Evolutionary conservation across 2,797 vertebrate species (phyloP).

Genomic region (Adelosebastes latens): DNA sequence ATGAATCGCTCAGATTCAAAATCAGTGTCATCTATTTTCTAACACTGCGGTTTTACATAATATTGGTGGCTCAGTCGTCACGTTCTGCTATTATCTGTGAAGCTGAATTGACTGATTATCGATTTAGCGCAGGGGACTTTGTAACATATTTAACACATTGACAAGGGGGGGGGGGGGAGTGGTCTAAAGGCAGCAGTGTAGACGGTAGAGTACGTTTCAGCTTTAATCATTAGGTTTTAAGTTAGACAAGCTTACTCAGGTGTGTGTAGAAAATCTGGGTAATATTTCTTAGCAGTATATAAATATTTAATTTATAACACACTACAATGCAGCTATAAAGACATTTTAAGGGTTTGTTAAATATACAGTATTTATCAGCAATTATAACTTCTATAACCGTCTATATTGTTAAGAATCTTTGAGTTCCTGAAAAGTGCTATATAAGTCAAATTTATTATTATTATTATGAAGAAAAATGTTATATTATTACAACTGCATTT

Average conservation of each 20-base stretch:
- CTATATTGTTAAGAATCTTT: too few relatives aligned
- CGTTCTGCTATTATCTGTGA: slow-evolving; percentile 3
- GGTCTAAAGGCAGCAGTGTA: neutral
- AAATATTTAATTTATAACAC: neutral
- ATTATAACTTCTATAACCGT: neutral
- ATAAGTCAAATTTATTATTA: too few relatives aligned
- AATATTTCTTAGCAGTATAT: neutral
- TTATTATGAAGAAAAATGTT: neutral
- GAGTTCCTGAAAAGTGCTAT: too few relatives aligned
- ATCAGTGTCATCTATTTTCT: neutral
- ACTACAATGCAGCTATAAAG: neutral
- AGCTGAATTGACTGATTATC: slow-evolving; percentile 54
- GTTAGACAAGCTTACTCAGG: neutral
- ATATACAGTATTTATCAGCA: neutral
- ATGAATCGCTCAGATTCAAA: too few relatives aligned
- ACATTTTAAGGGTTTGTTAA: neutral
- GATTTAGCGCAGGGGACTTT: slow-evolving; percentile 59
- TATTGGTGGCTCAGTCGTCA: neutral
- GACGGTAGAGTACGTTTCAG: slow-evolving; percentile 33
- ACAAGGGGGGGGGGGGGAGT: neutral
- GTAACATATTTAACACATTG: slow-evolving; percentile 59
- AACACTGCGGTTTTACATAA: neutral
- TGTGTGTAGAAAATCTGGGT: neutral
- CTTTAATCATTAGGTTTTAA: slow-evolving; percentile 10
- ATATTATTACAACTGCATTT: neutral